Evolutionary conservation across 2,888 invertebrate species (phyloP), one percentile per base, ranked within the genome.

Genomic region (Argynnis bischoffii): DNA sequence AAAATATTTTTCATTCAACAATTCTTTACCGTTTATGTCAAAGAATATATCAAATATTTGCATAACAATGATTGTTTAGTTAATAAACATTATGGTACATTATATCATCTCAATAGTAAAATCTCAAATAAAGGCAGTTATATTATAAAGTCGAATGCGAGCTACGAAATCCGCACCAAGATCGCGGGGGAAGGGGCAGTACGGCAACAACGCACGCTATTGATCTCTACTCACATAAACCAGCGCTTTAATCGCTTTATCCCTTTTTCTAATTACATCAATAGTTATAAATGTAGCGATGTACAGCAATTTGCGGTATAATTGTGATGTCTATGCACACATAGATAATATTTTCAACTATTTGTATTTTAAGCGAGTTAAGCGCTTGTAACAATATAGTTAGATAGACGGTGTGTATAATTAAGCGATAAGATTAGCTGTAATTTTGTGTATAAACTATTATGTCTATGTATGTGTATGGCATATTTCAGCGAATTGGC

Each of bases 151-250:
- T 59, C 47, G 26, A 31, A 48, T 11, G n/a, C 31, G 47, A 59
- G n/a, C 59, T 85, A 87, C 88, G 88, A 88, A 88, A 87, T 86
- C 11, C 35, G 35, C 11, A 35, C 84, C 87, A 83, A 78, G 69
- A 65, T 70, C 68, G 76, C 76, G 79, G 79, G 80, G 77, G 70
- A 71, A 73, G 78, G 79, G 81, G 79, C 75, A 76, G 75, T 74
- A 79, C 80, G 84, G 83, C 85, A 83, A 85, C 86, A 80, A 75
- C 84, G 88, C 86, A 73, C 77, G 85, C 85, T 89, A 90, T 90
- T 82, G 88, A 89, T 89, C 86, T 77, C 69, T n/a, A 14, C 35
- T 48, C 26, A 47, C 60, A 55, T 60, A 18, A 48, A 54, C 65
- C 64, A 86, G 83, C 87, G 80, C 76, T 81, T 75, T 64, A 63